phyloP scores from a whole-genome alignment of 1,140 invertebrate species.

The silkworm (Bombyx mori) region DNA sequence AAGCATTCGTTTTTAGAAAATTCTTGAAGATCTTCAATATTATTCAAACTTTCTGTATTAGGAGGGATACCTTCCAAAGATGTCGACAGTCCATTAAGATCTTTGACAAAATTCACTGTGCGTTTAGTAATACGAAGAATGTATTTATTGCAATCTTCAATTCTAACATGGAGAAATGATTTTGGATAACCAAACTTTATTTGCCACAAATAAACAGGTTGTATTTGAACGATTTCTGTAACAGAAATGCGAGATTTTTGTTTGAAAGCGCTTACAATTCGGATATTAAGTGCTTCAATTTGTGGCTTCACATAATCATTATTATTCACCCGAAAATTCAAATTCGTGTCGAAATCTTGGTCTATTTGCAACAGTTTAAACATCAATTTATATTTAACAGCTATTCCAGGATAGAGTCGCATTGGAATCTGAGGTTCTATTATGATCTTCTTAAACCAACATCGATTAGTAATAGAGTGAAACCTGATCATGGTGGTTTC shows the following conservation, averaged over 20 bases:
- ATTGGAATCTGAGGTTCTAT: constrained; percentile 26
- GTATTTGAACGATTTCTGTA: constrained; percentile 31
- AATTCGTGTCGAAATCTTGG: constrained; percentile 18
- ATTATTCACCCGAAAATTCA: constrained; percentile 39
- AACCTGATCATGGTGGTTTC: constrained; percentile 30
- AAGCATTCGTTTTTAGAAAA: too few relatives aligned
- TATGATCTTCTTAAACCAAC: constrained; percentile 25
- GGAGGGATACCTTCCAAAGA: constrained; percentile 21
- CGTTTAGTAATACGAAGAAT: constrained; percentile 37
- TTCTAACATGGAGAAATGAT: constrained; percentile 22
- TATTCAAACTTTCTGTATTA: constrained; percentile 23
- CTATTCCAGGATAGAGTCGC: constrained; percentile 40
- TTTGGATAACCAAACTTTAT: constrained; percentile 30
- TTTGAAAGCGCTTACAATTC: constrained; percentile 21
- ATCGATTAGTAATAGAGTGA: constrained; percentile 26
- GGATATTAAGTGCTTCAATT: constrained; percentile 28
- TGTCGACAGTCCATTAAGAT: constrained; percentile 9
- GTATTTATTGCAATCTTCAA: constrained; percentile 30
- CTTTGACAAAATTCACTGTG: constrained; percentile 18
- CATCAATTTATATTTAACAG: constrained; percentile 25
- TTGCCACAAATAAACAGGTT: constrained; percentile 43
- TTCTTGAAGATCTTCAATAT: constrained; percentile 14
- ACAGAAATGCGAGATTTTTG: constrained; percentile 20
- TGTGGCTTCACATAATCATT: constrained; percentile 19
- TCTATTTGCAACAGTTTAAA: constrained; percentile 29